phyloP scores from a whole-genome alignment of 2,113 vertebrate genomes.

The Chaenocephalus aceratus region DNA sequence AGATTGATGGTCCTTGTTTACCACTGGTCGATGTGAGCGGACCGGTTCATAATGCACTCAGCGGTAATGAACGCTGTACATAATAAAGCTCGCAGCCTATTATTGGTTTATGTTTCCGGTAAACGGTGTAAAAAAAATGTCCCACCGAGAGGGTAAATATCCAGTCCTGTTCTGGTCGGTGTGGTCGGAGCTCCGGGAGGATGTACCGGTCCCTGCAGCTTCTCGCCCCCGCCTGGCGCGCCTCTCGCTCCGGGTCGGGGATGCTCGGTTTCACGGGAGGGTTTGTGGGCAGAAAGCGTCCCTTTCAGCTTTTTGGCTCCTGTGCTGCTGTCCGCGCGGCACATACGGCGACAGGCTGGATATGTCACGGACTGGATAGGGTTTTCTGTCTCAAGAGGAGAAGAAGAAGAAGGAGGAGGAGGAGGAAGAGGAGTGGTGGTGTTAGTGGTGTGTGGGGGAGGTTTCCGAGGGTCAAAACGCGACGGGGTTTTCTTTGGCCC shows the following conservation, averaged over 20 bases:
- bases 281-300: conserved; percentile 26
- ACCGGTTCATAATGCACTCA: conserved; percentile 44
- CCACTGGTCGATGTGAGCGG: neutral
- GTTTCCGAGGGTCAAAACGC: conserved; percentile 87
- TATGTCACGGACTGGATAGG: conserved; percentile 72
- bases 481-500: conserved; percentile 80
- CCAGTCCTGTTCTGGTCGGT: conserved; percentile 49
- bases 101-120: conserved; percentile 29
- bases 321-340: conserved; percentile 71
- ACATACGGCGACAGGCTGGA: conserved; percentile 68
- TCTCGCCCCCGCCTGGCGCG: conserved; percentile 64
- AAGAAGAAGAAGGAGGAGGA: conserved; percentile 25
- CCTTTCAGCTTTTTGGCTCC: conserved; percentile 57
- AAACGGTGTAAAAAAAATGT: conserved; percentile 60
- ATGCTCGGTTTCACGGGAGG: conserved; percentile 57
- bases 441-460: conserved; percentile 75
- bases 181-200: conserved; percentile 36
- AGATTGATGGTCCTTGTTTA: conserved; percentile 38
- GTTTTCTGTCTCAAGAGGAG: conserved; percentile 62
- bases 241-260: conserved; percentile 62
- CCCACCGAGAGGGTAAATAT: conserved; percentile 71
- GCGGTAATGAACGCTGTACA: conserved; percentile 31
- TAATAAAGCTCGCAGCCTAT: conserved; percentile 45
- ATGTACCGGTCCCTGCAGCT: conserved; percentile 49
- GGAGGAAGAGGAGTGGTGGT: conserved; percentile 52